Evolutionary conservation across 2,113 vertebrate species (phyloP).

Genomic region (Leuciscus idus): DNA sequence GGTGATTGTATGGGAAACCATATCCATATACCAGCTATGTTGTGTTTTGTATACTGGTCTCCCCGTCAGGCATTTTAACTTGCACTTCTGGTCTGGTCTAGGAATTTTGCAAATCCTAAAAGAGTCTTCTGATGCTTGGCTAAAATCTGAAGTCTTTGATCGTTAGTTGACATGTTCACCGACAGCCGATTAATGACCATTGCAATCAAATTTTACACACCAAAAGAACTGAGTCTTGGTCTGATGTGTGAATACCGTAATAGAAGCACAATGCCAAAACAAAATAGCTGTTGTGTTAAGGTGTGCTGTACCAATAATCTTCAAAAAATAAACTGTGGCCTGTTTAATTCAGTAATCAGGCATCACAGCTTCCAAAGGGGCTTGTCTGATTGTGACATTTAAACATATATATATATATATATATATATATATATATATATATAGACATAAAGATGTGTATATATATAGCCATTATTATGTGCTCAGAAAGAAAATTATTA

Average conservation of each 20-base stretch:
- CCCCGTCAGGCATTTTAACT: background rate
- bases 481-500: background rate
- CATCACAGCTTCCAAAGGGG: background rate
- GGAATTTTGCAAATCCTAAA: no score
- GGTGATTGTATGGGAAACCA: background rate
- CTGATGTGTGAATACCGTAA: no score
- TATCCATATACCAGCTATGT: no score
- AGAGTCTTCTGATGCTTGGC: no score
- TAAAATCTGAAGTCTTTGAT: no score
- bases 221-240: no score
- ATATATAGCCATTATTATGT: background rate
- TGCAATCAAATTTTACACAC: no score
- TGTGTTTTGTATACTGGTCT: background rate
- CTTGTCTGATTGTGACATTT: background rate
- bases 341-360: no score
- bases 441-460: background rate
- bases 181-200: no score
- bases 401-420: background rate
- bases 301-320: background rate
- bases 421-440: background rate
- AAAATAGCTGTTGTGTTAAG: background rate
- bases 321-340: background rate
- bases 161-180: no score
- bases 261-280: no score
- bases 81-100: no score